Percentiles rank a stretch among this genome's conserved stretches.
phyloP scores from a whole-genome alignment of 2,797 vertebrate genomes.

The Ptychadena robeensis region DNA sequence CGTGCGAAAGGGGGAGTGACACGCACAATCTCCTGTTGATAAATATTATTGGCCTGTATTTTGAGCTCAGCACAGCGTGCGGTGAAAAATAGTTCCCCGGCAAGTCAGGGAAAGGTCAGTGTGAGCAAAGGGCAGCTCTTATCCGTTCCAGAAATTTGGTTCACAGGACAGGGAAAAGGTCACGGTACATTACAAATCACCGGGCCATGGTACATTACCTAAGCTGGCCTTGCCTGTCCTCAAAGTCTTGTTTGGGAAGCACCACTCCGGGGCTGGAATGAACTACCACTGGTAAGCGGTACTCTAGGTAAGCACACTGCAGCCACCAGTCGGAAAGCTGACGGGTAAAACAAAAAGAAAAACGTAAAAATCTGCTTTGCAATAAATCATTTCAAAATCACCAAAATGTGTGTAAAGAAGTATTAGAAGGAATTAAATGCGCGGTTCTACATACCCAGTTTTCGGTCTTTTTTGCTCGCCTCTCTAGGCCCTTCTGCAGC shows the following conservation, averaged over 20 bases:
- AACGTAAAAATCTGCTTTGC: background rate
- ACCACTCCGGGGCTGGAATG: constrained; percentile 91
- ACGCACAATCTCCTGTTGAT: background rate
- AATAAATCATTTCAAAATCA: too few relatives aligned
- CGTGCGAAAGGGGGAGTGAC: constrained; percentile 9
- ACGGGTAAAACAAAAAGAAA: constrained; percentile 3
- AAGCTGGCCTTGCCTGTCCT: constrained; percentile 94
- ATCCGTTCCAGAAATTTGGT: constrained; percentile 2
- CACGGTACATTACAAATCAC: background rate
- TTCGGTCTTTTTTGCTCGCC: constrained; percentile 86
- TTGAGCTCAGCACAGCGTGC: constrained; percentile 54
- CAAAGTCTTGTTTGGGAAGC: constrained; percentile 91
- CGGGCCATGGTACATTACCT: constrained; percentile 74
- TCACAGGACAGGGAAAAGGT: constrained; percentile 41
- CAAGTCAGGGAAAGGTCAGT: constrained; percentile 69
- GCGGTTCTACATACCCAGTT: constrained; percentile 85
- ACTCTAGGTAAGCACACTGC: constrained; percentile 93
- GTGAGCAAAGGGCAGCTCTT: constrained; percentile 77
- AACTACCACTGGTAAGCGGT: constrained; percentile 91
- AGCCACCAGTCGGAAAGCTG: constrained; percentile 98
- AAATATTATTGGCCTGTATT: constrained; percentile 60
- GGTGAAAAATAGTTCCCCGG: constrained; percentile 50
- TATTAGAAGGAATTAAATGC: background rate
- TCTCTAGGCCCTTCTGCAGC: constrained; percentile 91
- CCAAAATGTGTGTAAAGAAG: too few relatives aligned